phyloP scores from a whole-genome alignment of 2,888 invertebrate genomes.

The Oasisia sp. region DNA sequence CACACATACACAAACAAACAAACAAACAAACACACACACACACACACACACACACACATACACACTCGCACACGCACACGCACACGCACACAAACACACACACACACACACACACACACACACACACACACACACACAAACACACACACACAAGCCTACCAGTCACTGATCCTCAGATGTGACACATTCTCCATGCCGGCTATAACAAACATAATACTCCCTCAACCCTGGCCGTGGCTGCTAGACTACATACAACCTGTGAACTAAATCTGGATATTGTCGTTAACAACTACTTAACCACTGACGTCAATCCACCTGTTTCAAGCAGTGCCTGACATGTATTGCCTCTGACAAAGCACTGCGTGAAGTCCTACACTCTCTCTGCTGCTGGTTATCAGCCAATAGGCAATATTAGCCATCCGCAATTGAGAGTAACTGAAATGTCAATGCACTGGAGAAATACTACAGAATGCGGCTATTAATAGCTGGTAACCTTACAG shows the following conservation, averaged over 20 bases:
- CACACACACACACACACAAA: not conserved
- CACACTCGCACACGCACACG: not conserved
- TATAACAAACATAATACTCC: not conserved
- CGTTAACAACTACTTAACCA: slow-evolving; percentile 5
- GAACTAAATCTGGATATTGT: slow-evolving; percentile 17
- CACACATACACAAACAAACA: too few relatives aligned
- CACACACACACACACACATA: not conserved
- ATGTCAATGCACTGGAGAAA: not conserved
- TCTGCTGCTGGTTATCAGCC: not conserved
- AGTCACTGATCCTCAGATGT: not conserved
- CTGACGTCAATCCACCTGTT: slow-evolving; percentile 17
- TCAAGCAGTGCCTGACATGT: not conserved
- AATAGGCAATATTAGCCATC: slow-evolving; percentile 17
- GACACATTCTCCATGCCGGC: not conserved
- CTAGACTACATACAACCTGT: not conserved
- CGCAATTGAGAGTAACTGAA: not conserved
- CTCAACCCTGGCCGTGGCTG: not conserved
- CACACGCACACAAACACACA: not conserved
- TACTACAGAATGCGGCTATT: not conserved
- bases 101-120: not conserved
- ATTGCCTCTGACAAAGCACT: not conserved
- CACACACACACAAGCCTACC: not conserved
- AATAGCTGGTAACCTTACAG: not conserved
- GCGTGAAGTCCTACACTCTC: not conserved
- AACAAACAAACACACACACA: not conserved